Percentiles rank a stretch among this genome's conserved stretches.
Conservation (phyloP, 2,888 invertebrate species). For the Halictus ligatus region DNA sequence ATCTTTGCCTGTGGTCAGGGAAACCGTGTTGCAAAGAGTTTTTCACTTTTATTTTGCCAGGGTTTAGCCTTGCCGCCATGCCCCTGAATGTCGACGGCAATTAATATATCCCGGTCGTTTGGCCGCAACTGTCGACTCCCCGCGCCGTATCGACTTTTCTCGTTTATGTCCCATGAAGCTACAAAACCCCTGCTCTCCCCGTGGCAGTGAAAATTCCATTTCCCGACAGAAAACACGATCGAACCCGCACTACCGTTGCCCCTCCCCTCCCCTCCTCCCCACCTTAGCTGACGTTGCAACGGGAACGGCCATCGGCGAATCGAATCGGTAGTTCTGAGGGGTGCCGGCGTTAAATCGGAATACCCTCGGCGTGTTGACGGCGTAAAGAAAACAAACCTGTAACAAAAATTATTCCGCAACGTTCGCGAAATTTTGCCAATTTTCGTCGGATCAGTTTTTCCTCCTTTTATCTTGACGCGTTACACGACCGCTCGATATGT, state of each 20-base stretch:
- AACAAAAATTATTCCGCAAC: conserved; percentile 25
- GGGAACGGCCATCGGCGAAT: conserved; percentile 58
- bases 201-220: conserved; percentile 68
- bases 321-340: conserved; percentile 42
- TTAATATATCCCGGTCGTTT: conserved; percentile 65
- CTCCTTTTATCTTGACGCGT: neutral
- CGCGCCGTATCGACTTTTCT: conserved; percentile 67
- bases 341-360: conserved; percentile 59
- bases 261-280: no score
- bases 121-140: conserved; percentile 64
- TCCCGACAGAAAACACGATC: conserved; percentile 57
- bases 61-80: conserved; percentile 18
- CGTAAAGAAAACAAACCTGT: conserved; percentile 20
- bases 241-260: conserved; percentile 29
- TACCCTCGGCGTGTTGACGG: conserved; percentile 34
- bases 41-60: conserved; percentile 34
- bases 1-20: no score
- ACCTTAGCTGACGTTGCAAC: conserved; percentile 59
- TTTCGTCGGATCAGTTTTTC: neutral
- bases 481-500: neutral
- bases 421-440: conserved; percentile 22
- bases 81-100: conserved; percentile 60
- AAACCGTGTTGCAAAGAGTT: neutral
- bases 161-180: conserved; percentile 69
- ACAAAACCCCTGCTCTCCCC: conserved; percentile 47